Conservation (phyloP, 2,113 vertebrate species). For the Pipra filicauda region DNA sequence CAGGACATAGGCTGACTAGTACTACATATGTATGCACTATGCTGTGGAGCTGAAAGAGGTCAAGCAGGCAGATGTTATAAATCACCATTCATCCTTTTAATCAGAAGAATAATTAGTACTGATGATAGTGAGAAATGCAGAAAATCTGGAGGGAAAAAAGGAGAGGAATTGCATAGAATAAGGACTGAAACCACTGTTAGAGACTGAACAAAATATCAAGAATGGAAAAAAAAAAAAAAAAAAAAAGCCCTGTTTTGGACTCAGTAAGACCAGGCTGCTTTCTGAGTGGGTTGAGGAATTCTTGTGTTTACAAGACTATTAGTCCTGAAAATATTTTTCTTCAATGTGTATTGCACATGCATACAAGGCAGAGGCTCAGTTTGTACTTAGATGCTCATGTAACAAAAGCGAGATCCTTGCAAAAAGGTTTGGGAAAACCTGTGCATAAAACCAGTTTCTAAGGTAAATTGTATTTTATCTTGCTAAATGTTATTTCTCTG, state of each 20-base stretch:
- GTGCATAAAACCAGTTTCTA: not conserved
- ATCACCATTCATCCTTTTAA: not conserved
- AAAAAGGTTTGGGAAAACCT: not conserved
- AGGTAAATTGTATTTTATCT: not conserved
- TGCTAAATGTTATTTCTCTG: not conserved
- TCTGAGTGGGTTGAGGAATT: not conserved
- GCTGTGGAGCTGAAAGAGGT: not conserved
- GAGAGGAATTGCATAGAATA: not conserved
- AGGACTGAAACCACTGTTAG: not conserved
- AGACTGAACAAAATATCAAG: not conserved
- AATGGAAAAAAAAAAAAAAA: not conserved
- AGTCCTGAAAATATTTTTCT: not conserved
- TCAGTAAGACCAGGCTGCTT: not conserved
- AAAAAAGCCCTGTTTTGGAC: accelerated
- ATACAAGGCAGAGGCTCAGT: not conserved
- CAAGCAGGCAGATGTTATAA: not conserved
- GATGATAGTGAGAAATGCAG: not conserved
- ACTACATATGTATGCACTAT: not conserved
- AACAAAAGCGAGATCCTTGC: not conserved
- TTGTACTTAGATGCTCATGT: not conserved
- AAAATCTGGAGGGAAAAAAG: not conserved
- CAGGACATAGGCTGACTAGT: not conserved
- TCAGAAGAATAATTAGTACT: not conserved
- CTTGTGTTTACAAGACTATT: not conserved
- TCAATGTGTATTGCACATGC: not conserved